Percentiles rank a stretch among this genome's conserved stretches.
phyloP scores from a whole-genome alignment of 2,113 vertebrate species.

The Camarhynchus parvulus region DNA sequence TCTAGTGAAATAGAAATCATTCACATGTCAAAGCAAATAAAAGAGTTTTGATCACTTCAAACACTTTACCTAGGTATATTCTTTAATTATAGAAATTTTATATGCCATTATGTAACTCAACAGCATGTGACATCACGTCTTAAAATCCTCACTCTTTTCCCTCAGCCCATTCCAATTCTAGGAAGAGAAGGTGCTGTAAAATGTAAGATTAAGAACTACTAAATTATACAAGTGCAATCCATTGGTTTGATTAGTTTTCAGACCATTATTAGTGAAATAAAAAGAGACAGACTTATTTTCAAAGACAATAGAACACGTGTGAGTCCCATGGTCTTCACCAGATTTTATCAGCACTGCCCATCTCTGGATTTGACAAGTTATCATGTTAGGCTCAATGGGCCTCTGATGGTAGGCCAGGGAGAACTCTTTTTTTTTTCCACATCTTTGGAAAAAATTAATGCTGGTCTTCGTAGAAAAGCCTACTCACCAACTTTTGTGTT shows the following conservation, averaged over 20 bases:
- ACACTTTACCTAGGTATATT: not conserved
- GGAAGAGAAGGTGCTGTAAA: not conserved
- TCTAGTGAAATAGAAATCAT: not conserved
- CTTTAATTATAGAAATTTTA: constrained; percentile 13
- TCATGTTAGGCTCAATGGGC: not conserved
- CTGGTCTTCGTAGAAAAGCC: not conserved
- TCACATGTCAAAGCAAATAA: constrained; percentile 17
- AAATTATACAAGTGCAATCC: not conserved
- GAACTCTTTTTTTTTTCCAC: not conserved
- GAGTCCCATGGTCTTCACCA: not conserved
- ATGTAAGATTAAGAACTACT: not conserved
- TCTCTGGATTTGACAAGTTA: not conserved
- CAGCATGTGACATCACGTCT: not conserved
- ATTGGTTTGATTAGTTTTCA: not conserved
- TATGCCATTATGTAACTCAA: constrained; percentile 6
- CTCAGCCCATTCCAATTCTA: not conserved
- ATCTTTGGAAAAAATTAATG: not conserved
- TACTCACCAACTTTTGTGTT: not conserved
- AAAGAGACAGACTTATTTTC: not conserved
- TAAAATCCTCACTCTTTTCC: not conserved
- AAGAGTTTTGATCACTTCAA: constrained; percentile 29
- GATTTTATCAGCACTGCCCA: not conserved
- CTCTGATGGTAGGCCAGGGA: not conserved
- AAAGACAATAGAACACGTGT: fast-evolving
- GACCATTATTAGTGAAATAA: not conserved